Evolutionary conservation across 2,113 vertebrate species (phyloP).

Genomic region (Oryzias curvinotus): DNA sequence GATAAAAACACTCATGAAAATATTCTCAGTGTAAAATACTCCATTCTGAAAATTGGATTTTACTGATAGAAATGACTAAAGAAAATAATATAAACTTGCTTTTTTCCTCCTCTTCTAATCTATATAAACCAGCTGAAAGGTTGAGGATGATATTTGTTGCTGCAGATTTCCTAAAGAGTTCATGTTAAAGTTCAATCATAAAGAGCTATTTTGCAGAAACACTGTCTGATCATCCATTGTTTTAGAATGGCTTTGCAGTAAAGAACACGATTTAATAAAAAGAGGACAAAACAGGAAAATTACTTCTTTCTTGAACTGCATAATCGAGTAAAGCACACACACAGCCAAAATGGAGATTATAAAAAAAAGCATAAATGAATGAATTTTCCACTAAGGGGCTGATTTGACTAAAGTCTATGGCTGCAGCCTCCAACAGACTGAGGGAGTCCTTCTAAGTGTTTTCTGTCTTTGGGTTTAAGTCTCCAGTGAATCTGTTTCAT

Average conservation of each 20-base stretch:
- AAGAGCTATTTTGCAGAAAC: too few species aligned
- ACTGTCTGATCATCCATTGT: too few species aligned
- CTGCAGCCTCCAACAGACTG: too few species aligned
- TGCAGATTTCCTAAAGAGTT: neutral
- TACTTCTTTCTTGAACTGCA: too few species aligned
- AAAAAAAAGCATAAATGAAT: too few species aligned
- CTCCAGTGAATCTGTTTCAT: slow-evolving; percentile 29
- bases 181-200: neutral
- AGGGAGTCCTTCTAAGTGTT: neutral
- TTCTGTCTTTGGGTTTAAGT: slow-evolving; percentile 18
- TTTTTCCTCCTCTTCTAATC: slow-evolving; percentile 14
- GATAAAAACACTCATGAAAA: slow-evolving; percentile 1
- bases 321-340: too few species aligned
- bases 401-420: too few species aligned
- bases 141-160: neutral
- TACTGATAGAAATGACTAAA: slow-evolving; percentile 13
- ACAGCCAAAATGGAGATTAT: too few species aligned
- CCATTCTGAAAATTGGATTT: slow-evolving; percentile 36
- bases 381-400: too few species aligned
- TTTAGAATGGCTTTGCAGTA: too few species aligned
- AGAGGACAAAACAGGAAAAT: too few species aligned
- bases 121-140: slow-evolving; percentile 13
- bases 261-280: too few species aligned
- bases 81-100: slow-evolving; percentile 6
- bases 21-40: neutral